Evolutionary conservation across 1,140 invertebrate genomes (phyloP).

Genomic region (Epicauta chinensis): DNA sequence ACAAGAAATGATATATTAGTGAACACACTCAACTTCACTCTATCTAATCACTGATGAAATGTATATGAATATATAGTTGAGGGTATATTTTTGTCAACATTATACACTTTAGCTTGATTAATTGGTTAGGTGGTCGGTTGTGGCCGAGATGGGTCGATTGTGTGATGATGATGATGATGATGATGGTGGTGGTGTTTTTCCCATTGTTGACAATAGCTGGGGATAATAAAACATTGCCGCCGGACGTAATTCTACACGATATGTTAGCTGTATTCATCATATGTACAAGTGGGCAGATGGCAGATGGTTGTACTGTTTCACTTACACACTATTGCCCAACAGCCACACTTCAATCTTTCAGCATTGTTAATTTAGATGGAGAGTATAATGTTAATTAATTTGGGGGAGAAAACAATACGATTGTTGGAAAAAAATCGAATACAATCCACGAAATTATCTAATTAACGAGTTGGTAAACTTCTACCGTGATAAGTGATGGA

Average conservation of each 20-base stretch:
- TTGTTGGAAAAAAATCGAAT: no score
- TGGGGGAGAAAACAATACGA: no score
- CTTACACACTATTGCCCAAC: no score
- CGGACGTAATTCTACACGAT: slow-evolving; percentile 1
- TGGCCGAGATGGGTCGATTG: background rate
- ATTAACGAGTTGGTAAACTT: no score
- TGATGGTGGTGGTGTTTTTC: background rate
- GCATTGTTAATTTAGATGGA: no score
- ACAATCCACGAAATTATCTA: no score
- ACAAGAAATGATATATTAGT: slow-evolving; percentile 25
- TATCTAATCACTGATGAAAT: slow-evolving; percentile 23
- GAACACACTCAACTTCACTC: slow-evolving; percentile 16
- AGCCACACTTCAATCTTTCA: no score
- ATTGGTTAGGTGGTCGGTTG: slow-evolving; percentile 13
- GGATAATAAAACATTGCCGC: slow-evolving; percentile 9
- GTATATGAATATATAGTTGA: no score
- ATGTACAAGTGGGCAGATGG: no score
- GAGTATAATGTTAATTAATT: no score
- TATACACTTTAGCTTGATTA: slow-evolving; percentile 10
- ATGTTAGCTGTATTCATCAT: background rate
- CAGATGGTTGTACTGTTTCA: no score
- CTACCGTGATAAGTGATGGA: no score
- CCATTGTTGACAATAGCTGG: slow-evolving; percentile 14
- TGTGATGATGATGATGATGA: background rate
- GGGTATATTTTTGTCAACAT: slow-evolving; percentile 14